Conservation (phyloP, 1,140 invertebrate species). For the Polypedilum pembai region DNA sequence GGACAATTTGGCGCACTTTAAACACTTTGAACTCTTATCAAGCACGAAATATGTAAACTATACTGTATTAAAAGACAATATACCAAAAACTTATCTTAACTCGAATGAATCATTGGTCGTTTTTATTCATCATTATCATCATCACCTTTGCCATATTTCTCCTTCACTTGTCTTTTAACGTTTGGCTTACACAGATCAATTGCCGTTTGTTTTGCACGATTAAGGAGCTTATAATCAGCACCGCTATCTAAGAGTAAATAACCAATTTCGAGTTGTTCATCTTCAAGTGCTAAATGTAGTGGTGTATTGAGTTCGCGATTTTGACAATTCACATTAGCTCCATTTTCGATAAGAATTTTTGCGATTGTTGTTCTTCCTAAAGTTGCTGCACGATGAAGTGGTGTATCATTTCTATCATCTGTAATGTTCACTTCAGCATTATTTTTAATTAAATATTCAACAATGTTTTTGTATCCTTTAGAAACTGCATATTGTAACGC, state of each 20-base stretch:
- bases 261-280: slow-evolving; percentile 30
- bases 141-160: not conserved
- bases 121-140: not conserved
- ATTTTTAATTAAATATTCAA: not conserved
- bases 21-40: not conserved
- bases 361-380: slow-evolving; percentile 28
- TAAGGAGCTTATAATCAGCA: slow-evolving; percentile 30
- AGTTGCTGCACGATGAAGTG: not conserved
- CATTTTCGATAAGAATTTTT: slow-evolving; percentile 31
- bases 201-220: slow-evolving; percentile 25
- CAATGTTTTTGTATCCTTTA: not conserved
- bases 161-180: not conserved
- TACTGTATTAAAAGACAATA: not conserved
- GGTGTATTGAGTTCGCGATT: slow-evolving; percentile 31
- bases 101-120: not conserved
- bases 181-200: not conserved
- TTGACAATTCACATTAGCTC: slow-evolving; percentile 31
- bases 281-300: slow-evolving; percentile 31
- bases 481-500: not conserved
- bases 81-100: not conserved
- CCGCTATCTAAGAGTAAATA: slow-evolving; percentile 32
- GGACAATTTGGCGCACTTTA: not conserved
- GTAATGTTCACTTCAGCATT: not conserved
- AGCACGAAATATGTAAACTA: not conserved
- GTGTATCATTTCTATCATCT: not conserved